These are phyloP conservation scores for Parazoanthus darwini DNA, from an alignment of 92 coral and sea anemone genomes.

Conservation along the genomic window DNA sequence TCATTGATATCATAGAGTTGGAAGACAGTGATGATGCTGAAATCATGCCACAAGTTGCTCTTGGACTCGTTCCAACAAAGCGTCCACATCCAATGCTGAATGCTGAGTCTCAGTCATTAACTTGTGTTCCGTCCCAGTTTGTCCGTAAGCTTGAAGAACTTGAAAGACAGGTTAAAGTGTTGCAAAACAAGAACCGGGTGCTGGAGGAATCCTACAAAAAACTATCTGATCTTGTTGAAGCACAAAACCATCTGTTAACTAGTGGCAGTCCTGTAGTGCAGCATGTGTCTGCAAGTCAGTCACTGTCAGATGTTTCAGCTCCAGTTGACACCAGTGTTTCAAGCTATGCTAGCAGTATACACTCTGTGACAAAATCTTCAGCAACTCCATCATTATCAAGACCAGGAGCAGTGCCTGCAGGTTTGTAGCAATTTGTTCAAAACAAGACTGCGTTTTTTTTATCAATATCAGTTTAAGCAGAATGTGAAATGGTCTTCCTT, in stretches of 20 bases:
- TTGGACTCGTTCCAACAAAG: conserved; percentile 82
- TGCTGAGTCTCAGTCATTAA: conserved; percentile 41
- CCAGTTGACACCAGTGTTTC: background rate
- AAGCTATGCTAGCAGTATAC: conserved; percentile 3
- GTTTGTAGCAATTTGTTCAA: background rate
- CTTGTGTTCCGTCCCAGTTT: conserved; percentile 59
- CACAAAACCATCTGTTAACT: conserved; percentile 90
- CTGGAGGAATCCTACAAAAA: conserved; percentile 91
- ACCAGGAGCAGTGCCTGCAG: conserved; percentile 32
- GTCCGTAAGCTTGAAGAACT: conserved; percentile 74
- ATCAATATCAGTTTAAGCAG: no score
- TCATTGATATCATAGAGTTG: background rate
- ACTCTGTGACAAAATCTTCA: conserved; percentile 28
- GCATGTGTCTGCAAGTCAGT: conserved; percentile 55
- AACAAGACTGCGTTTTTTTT: no score
- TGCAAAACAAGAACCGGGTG: conserved; percentile 84
- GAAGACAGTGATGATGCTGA: conserved; percentile 56
- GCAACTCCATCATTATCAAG: conserved; percentile 23
- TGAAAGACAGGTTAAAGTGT: conserved; percentile 74
- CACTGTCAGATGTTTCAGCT: background rate
- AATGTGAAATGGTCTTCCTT: background rate
- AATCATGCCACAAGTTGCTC: conserved; percentile 75
- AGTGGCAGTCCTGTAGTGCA: conserved; percentile 83
- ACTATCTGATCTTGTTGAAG: conserved; percentile 91
- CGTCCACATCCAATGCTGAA: conserved; percentile 46